phyloP scores from a whole-genome alignment of 2,888 invertebrate species.

The Lissocephala sabroskyi region DNA sequence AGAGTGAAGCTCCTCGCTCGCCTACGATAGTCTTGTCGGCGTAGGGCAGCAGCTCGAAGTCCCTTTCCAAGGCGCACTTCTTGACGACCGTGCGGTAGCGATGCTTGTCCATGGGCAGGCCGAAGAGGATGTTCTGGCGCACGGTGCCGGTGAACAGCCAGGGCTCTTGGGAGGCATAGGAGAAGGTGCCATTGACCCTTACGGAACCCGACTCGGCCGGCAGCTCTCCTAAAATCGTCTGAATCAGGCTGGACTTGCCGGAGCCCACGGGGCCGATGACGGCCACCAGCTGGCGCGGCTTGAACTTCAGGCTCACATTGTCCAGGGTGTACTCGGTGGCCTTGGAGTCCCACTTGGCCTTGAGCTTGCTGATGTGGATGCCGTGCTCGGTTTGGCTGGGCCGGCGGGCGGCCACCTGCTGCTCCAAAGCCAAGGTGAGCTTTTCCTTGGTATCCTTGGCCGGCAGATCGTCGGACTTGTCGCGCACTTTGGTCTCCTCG shows the following conservation, averaged over 20 bases:
- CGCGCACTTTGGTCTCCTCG: slow-evolving; percentile 74
- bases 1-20: slow-evolving; percentile 87
- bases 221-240: slow-evolving; percentile 75
- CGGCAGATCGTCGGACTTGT: slow-evolving; percentile 55
- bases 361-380: slow-evolving; percentile 77
- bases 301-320: slow-evolving; percentile 78
- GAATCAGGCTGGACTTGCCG: slow-evolving; percentile 77
- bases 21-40: slow-evolving; percentile 81
- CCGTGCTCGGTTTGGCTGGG: slow-evolving; percentile 67
- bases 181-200: slow-evolving; percentile 76
- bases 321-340: slow-evolving; percentile 79
- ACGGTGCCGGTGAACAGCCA: slow-evolving; percentile 86
- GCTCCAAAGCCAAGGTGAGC: slow-evolving; percentile 46
- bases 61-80: slow-evolving; percentile 74
- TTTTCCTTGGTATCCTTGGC: slow-evolving; percentile 31
- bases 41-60: slow-evolving; percentile 76
- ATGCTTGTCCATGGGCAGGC: slow-evolving; percentile 75
- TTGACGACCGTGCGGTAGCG: slow-evolving; percentile 76
- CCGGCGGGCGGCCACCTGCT: slow-evolving; percentile 47
- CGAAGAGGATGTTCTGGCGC: slow-evolving; percentile 77
- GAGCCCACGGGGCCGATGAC: slow-evolving; percentile 82
- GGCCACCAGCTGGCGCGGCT: slow-evolving; percentile 78
- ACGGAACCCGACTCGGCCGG: slow-evolving; percentile 74
- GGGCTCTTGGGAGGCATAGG: slow-evolving; percentile 88
- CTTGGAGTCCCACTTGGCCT: slow-evolving; percentile 79